Evolutionary conservation across 2,888 invertebrate species (phyloP), one percentile per base, ranked within the genome.

Genomic region (Tinea trinotella): DNA sequence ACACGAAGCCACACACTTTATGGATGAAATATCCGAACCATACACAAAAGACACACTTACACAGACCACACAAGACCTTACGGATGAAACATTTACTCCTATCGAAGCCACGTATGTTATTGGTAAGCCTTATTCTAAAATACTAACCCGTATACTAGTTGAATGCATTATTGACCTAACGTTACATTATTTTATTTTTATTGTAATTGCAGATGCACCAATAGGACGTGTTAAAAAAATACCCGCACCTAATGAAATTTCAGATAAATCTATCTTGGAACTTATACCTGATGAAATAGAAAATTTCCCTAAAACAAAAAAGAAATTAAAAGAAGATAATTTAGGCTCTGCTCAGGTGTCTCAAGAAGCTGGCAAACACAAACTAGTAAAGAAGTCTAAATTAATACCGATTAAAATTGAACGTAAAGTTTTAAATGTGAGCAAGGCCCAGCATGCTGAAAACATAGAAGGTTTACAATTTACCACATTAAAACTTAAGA

Each of bases 401-500:
- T 58, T 55, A 1, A 74, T 74, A 10, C 88, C 90, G 17, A 87
- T 90, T 58, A 89, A 86, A 66, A 90, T 92, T 59, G 90, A 91
- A 70, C 80, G 88, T 60, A 88, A 89, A 61, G 87, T 89, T 65
- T 74, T 90, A 3, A 88, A 90, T 66, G 79, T 91, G 1, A 88
- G 88, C 55, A 88, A 90, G 71, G 64, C 90, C 10, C 88, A 92
- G 70, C 89, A 91, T 52, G 87, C 87, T 19, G 90, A 91, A 64
- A 89, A 87, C 50, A 64, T 85, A 46, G 86, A 89, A 62, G 82
- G 88, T 12, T 89, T 92, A 1, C 89, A 90, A 61, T 90, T 92
- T 59, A 89, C 89, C 52, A 87, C 91, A 66, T 81, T 93, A 0
- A 93, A 93, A 75, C 76, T 94, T 44, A 92, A 89, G 67, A 92